phyloP scores from a whole-genome alignment of 2,113 vertebrate species.

The Bubalus kerabau region DNA sequence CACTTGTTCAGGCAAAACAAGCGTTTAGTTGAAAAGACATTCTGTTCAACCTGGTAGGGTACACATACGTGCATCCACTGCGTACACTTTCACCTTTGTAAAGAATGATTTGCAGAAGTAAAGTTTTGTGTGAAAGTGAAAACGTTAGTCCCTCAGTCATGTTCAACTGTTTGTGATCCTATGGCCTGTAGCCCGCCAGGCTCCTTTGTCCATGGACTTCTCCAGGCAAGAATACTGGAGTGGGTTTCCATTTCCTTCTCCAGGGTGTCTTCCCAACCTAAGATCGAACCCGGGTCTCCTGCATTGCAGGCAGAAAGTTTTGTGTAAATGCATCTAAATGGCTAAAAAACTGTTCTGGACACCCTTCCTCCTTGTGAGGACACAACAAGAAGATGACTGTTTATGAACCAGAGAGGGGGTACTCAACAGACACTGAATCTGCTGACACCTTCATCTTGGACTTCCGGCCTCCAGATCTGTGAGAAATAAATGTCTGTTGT shows the following conservation, averaged over 20 bases:
- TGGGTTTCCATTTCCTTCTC: background rate
- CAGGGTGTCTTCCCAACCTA: background rate
- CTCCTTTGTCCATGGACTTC: background rate
- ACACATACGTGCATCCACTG: accelerated
- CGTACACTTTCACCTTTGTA: background rate
- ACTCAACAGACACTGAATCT: background rate
- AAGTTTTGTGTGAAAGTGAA: background rate
- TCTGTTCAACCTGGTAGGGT: background rate
- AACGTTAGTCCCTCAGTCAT: background rate
- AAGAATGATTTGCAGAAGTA: background rate
- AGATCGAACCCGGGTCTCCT: background rate
- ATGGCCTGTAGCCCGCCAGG: background rate
- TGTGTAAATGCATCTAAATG: background rate
- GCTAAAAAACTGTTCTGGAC: background rate
- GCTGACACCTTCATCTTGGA: background rate
- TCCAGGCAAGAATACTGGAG: background rate
- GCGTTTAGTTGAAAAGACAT: background rate
- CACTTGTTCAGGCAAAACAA: background rate
- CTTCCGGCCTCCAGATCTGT: background rate
- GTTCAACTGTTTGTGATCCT: background rate
- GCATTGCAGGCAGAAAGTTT: background rate
- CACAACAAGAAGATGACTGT: background rate
- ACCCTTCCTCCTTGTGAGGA: background rate
- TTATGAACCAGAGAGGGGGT: background rate
- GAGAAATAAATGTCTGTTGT: background rate